Evolutionary conservation across 2,113 vertebrate species (phyloP), one percentile per base, ranked within the genome.

Genomic region (Axis porcinus): DNA sequence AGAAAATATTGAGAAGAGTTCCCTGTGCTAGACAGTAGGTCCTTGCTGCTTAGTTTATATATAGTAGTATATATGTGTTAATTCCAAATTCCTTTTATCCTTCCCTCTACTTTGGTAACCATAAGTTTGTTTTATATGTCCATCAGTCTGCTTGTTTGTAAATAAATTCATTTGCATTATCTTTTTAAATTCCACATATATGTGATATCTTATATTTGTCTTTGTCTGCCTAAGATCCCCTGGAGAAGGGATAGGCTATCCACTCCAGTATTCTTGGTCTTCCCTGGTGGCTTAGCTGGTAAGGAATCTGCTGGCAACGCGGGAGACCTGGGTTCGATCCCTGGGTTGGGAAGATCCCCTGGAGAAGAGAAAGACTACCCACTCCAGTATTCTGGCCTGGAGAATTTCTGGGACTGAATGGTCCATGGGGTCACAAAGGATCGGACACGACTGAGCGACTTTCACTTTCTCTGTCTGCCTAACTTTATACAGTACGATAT

Each of bases 371-470:
- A 74, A 40, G 67, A 21, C 67, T 74, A 13, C 67, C 67, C 19
- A 40, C n/a, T 74, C 67, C 67, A 74, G n/a, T 40, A 12, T 21
- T 74, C n/a, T 25, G n/a, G n/a, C 67, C 67, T 40, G 67, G n/a
- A 40, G 67, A 74, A 40, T 40, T 74, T n/a, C 67, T 23, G 10
- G 19, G n/a, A 74, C n/a, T 12, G 64, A 36, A 12, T 23, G 23
- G n/a, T 40, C n/a, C 12, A 12, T 12, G n/a, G 67, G n/a, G n/a
- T 40, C 5, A 6, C 67, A 40, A 70, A 70, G 19, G 40, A 21
- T 23, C 0, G 0, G 19, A 70, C 2, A 5, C 0, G 1, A 70
- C n/a, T 70, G 67, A 13, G 67, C 0, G 4, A 2, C n/a, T 70
- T 70, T 12, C 10, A 23, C n/a, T 74, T 40, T 10, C n/a, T 36